A percentile compares a stretch with the other conserved stretches of the same genome.
phyloP scores from a whole-genome alignment of 2,113 vertebrate species.

The Otocyon megalotis region DNA sequence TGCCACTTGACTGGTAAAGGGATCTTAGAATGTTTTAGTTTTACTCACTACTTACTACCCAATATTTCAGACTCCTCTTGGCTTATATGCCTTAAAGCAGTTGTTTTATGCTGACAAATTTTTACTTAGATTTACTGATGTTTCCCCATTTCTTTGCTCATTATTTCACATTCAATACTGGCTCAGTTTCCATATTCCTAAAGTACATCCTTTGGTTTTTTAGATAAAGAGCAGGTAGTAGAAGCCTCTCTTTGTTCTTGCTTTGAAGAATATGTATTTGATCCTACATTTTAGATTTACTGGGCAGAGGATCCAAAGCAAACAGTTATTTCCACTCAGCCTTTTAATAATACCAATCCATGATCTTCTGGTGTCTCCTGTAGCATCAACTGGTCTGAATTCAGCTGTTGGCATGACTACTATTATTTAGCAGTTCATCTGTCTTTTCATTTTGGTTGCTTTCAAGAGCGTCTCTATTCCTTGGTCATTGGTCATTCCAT shows the following conservation, averaged over 20 bases:
- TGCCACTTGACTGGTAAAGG: background rate
- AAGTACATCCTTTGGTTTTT: background rate
- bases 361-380: background rate
- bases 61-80: background rate
- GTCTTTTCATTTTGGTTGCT: background rate
- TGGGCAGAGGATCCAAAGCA: background rate
- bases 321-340: background rate
- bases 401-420: background rate
- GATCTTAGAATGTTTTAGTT: background rate
- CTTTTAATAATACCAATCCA: background rate
- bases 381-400: background rate
- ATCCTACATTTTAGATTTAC: background rate
- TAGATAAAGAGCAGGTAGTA: background rate
- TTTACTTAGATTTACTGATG: background rate
- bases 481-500: background rate
- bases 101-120: background rate
- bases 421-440: background rate
- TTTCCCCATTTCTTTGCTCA: background rate
- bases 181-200: background rate
- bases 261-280: constrained; percentile 33
- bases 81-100: background rate
- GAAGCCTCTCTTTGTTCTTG: background rate
- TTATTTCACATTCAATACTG: background rate
- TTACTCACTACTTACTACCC: background rate
- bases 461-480: background rate